Percentiles rank a stretch among this genome's conserved stretches.
These are phyloP conservation scores for Morpho deidamia DNA, from an alignment of 2,888 invertebrate genomes.

Conservation along the genomic window DNA sequence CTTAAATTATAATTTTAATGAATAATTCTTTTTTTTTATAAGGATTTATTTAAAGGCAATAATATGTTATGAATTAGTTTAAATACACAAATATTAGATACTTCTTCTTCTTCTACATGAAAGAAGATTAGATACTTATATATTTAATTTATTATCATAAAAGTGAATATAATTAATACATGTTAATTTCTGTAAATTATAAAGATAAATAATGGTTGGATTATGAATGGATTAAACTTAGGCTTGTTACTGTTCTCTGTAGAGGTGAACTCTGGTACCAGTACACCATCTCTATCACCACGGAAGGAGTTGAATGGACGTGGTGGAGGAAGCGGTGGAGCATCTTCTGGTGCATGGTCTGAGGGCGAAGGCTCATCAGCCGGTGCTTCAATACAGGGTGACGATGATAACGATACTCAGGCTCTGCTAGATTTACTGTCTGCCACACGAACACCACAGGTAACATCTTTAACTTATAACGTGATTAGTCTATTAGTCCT, in stretches of 20 bases:
- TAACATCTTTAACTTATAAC: constrained; percentile 31
- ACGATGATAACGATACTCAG: constrained; percentile 84
- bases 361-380: constrained; percentile 88
- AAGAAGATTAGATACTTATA: no score
- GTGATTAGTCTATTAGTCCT: neutral
- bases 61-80: no score
- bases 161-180: no score
- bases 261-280: constrained; percentile 69
- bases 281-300: constrained; percentile 83
- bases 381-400: constrained; percentile 83
- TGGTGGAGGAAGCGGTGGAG: constrained; percentile 70
- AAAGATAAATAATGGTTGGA: neutral
- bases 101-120: no score
- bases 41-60: no score
- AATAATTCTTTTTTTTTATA: no score
- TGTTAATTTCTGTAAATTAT: no score
- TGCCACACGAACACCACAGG: constrained; percentile 86
- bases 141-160: no score
- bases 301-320: constrained; percentile 81
- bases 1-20: no score
- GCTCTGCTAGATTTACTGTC: constrained; percentile 85
- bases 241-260: constrained; percentile 9
- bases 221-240: neutral
- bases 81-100: no score
- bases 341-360: constrained; percentile 84